Base-by-base conservation (phyloP, 2,888 invertebrate genomes). In the Eilema sororculum region DNA sequence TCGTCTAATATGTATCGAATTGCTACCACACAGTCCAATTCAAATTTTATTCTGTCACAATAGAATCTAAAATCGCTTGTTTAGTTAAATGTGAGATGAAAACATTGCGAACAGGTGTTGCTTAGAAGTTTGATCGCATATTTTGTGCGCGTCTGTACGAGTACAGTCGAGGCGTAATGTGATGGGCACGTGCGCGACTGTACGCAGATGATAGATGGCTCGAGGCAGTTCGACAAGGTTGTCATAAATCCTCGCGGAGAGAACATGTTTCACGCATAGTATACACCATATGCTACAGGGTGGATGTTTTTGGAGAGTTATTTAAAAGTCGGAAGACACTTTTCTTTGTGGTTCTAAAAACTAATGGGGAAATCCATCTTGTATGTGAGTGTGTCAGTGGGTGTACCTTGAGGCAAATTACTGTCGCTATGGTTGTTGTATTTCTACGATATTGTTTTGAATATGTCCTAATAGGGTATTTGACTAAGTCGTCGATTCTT, bases 1-100 rank as follows among this genome's bases (percentile, higher is more conserved):
- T 69, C 58, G 66, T 74, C 67, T 70, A 30, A 71, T 69, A 69
- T 72, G 65, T 52, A 67, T 74, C 65, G 71, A 77, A 82, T 73
- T 82, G 80, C 79, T 79, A 65, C 63, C 16, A 74, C 73, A 71
- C 71, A 79, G 70, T 62, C 70, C 41, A 46, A 69, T 52, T 67
- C 28, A 9, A 61, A 61, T 61, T 71, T 56, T 37, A 68, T 20
- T 4, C 0, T 5, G 4, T 58, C 3, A 10, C 0, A 12, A 66
- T 69, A 79, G 57, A 58, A 71, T 77, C 22, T 22, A 66, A 12
- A 62, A 13, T 58, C 24, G 61, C 24, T 52, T 56, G 60, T 65
- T 65, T n/a, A 37, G 16, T 22, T 25, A 52, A 28, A 58, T 41
- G 41, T 10, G 24, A 20, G 37, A 69, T 46, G 62, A 37, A 37